phyloP scores from a whole-genome alignment of 2,797 vertebrate genomes.

The Trichosurus vulpecula region DNA sequence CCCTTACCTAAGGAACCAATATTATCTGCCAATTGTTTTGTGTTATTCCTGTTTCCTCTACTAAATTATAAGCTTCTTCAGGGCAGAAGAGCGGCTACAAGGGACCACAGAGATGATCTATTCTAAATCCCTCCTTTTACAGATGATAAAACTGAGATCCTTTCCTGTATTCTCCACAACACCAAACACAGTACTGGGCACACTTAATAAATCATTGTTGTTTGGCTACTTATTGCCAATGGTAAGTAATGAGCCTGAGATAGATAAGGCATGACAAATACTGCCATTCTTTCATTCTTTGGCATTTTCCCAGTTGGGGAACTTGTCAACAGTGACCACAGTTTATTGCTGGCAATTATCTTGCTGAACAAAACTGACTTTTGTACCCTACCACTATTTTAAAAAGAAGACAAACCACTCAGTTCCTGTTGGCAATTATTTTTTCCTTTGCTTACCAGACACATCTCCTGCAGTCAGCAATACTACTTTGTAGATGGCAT shows the following conservation, averaged over 20 bases:
- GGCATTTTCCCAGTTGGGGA: not conserved
- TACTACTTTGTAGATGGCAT: not conserved
- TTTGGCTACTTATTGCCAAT: not conserved
- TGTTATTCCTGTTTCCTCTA: not conserved
- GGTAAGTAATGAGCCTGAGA: not conserved
- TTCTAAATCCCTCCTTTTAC: not conserved
- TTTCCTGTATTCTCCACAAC: not conserved
- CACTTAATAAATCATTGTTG: not conserved
- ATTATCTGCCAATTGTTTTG: not conserved
- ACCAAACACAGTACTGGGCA: not conserved
- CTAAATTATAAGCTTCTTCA: conserved; percentile 26
- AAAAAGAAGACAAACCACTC: not conserved
- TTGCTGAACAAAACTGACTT: not conserved
- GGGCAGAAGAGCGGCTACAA: not conserved
- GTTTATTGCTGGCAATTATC: not conserved
- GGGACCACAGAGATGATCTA: not conserved
- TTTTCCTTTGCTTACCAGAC: not conserved
- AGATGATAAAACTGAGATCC: not conserved
- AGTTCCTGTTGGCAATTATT: not conserved
- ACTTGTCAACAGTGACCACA: not conserved
- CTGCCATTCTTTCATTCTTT: not conserved
- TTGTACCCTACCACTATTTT: not conserved
- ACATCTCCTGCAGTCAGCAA: not conserved
- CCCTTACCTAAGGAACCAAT: not conserved
- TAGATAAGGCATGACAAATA: not conserved